Evolutionary conservation across 2,113 vertebrate genomes (phyloP).

Genomic region (Caretta caretta): DNA sequence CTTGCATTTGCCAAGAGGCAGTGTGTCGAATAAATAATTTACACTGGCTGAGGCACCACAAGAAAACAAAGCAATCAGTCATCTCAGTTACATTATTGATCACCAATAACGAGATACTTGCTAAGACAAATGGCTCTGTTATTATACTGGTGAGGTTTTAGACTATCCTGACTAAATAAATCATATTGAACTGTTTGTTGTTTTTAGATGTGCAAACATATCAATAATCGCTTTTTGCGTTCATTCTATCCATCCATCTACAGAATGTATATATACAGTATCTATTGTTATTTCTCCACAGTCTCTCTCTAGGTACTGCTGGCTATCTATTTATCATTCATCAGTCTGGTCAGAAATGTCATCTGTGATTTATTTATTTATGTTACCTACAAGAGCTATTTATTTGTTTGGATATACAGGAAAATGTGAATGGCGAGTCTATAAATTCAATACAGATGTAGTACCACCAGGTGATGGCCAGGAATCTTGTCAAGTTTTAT

Average conservation of each 20-base stretch:
- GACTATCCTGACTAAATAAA: slow-evolving; percentile 79
- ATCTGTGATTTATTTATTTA: not conserved
- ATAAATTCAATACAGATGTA: not conserved
- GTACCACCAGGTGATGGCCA: not conserved
- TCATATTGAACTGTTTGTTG: slow-evolving; percentile 74
- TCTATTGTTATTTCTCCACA: slow-evolving; percentile 9
- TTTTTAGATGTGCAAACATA: slow-evolving; percentile 74
- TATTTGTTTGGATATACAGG: slow-evolving; percentile 3
- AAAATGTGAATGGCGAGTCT: not conserved
- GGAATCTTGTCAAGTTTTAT: not conserved
- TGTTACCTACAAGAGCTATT: slow-evolving; percentile 8
- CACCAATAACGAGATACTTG: slow-evolving; percentile 84
- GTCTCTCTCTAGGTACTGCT: not conserved
- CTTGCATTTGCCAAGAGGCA: slow-evolving; percentile 76
- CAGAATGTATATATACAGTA: slow-evolving; percentile 2
- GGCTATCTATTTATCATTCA: not conserved
- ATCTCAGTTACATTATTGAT: slow-evolving; percentile 82
- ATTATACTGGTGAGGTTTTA: slow-evolving; percentile 77
- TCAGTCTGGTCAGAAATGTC: not conserved
- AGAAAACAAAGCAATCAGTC: slow-evolving; percentile 83
- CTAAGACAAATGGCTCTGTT: slow-evolving; percentile 83
- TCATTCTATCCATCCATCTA: slow-evolving; percentile 12
- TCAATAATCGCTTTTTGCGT: slow-evolving; percentile 65
- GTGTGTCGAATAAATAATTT: slow-evolving; percentile 83
- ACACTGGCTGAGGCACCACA: slow-evolving; percentile 67